Percentiles rank a stretch among this genome's conserved stretches.
Conservation (phyloP, 2,888 invertebrate genomes). For the Imbricaverruca yamaguchii region DNA sequence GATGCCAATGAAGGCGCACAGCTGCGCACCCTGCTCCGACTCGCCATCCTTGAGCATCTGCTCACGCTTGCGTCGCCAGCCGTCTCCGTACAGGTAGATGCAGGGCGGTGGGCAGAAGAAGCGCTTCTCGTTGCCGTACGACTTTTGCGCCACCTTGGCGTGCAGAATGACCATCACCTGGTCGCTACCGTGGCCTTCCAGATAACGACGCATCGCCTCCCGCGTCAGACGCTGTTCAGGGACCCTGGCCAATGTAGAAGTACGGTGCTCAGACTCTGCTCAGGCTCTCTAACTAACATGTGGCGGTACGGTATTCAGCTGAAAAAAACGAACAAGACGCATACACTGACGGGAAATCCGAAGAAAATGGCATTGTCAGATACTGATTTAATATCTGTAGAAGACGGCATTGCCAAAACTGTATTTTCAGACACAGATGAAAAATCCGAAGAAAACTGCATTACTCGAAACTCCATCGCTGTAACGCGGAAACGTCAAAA, state of each 20-base stretch:
- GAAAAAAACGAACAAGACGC: too few relatives aligned
- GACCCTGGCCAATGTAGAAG: constrained; percentile 44
- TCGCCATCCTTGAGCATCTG: constrained; percentile 86
- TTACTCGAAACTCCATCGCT: too few relatives aligned
- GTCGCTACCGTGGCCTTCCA: constrained; percentile 77
- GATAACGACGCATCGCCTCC: constrained; percentile 93
- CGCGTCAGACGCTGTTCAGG: constrained; percentile 70
- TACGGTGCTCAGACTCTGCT: too few relatives aligned
- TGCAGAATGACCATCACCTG: constrained; percentile 96
- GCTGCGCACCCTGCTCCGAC: constrained; percentile 78
- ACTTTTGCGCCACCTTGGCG: constrained; percentile 98
- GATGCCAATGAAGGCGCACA: constrained; percentile 98
- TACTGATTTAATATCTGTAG: too few relatives aligned
- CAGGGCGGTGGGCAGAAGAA: constrained; percentile 99
- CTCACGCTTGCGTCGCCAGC: constrained; percentile 92
- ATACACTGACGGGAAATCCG: too few relatives aligned
- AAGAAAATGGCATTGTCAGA: too few relatives aligned
- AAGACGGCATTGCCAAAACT: too few relatives aligned
- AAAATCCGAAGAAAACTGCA: too few relatives aligned
- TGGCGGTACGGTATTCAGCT: too few relatives aligned
- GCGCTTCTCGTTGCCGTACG: constrained; percentile 98
- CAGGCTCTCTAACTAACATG: too few relatives aligned
- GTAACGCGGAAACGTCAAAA: too few relatives aligned
- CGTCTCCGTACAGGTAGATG: constrained; percentile 96
- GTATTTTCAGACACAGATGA: too few relatives aligned